phyloP scores from a whole-genome alignment of 2,113 vertebrate genomes.

The Ciconia boyciana region DNA sequence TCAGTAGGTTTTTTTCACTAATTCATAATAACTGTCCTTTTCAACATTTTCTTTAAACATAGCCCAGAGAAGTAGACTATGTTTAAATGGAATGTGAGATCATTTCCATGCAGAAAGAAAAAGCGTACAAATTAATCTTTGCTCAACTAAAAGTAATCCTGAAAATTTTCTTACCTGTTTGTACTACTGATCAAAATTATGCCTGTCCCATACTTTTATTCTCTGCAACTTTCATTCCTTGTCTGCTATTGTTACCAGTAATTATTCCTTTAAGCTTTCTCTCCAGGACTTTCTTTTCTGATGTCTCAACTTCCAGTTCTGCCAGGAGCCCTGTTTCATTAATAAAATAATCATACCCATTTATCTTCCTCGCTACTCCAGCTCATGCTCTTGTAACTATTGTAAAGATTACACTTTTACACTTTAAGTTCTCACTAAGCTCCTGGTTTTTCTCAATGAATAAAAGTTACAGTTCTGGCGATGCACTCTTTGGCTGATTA shows the following conservation, averaged over 20 bases:
- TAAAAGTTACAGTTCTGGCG: not conserved
- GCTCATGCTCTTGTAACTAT: not conserved
- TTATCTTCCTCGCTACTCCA: conserved; percentile 25
- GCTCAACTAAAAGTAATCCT: not conserved
- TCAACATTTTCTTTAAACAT: not conserved
- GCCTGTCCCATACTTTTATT: not conserved
- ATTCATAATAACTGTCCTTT: not conserved
- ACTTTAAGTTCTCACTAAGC: conserved; percentile 7
- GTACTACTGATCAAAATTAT: not conserved
- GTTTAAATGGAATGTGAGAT: not conserved
- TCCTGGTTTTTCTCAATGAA: not conserved
- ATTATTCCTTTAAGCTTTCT: not conserved
- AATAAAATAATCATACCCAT: conserved; percentile 18
- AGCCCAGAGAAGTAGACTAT: not conserved
- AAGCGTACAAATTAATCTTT: not conserved
- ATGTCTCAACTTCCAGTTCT: not conserved
- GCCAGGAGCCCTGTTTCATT: not conserved
- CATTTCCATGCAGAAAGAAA: not conserved
- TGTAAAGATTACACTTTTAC: not conserved
- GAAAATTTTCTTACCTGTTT: not conserved
- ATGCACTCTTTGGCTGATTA: not conserved
- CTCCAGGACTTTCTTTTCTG: not conserved
- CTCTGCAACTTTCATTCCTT: not conserved
- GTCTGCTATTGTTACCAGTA: not conserved
- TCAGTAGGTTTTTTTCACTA: not conserved